Evolutionary conservation across 2,113 vertebrate genomes (phyloP), one percentile per base, ranked within the genome.

Genomic region (Gallinago jamesoni): DNA sequence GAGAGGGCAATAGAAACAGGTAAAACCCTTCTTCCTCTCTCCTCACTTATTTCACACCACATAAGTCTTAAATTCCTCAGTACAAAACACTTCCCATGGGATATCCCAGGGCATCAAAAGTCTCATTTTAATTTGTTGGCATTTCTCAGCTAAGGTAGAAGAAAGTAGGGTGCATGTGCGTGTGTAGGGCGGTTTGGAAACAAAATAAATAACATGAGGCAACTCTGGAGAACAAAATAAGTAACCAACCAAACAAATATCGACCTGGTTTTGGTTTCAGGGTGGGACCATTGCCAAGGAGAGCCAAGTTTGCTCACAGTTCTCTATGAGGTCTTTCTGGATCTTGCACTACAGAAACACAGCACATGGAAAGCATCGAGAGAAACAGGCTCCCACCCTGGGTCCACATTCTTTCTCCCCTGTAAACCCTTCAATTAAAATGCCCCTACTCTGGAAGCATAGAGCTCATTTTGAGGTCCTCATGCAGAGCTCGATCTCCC

Each of bases 281-380:
- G 67, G 68, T 7, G 33, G 41, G 37, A 81, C 22, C 30, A 39
- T n/a, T 83, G 59, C 55, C 57, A 85, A 76, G 14, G 15, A 67
- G 47, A 62, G 24, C 24, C 24, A 72, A 84, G 45, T 79, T 89
- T 69, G 23, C 50, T 93, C 8, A 7, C 12, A 43, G 55, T 84
- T 90, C 28, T 57, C n/a, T 53, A 25, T 33, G 66, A n/a, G 41
- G 7, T 89, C 28, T 73, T 87, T 57, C 67, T 85, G 69, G 81
- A 73, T 83, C 94, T 95, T 92, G 37, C 62, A 37, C 47, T 86
- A 35, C 55, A 83, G 77, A 80, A 91, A 74, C 33, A 70, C 3
- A 39, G 63, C 37, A 75, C 57, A 39, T 35, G 35, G 73, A 90
- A 84, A 91, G 27, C 50, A 78, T 41, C 0, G 1, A 90, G 50